Percentiles rank a stretch among this genome's conserved stretches.
Evolutionary conservation across 2,888 invertebrate genomes (phyloP).

Genomic region (Serrognathus titanus): DNA sequence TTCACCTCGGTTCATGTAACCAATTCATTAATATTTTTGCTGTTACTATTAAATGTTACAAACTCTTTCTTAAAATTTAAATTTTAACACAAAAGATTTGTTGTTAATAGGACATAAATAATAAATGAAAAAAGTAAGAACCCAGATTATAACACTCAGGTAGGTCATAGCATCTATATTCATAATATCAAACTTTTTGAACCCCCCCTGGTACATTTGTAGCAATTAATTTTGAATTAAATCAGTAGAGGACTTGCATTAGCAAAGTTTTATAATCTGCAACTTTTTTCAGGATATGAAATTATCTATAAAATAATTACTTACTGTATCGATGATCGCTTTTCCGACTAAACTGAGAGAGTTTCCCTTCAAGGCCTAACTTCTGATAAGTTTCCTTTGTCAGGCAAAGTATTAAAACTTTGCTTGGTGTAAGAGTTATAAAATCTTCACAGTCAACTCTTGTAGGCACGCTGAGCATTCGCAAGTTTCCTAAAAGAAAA

Average conservation of each 20-base stretch:
- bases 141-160: too few species aligned
- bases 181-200: too few species aligned
- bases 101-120: neutral
- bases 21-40: too few species aligned
- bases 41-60: too few species aligned
- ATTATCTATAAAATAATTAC: too few species aligned
- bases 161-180: too few species aligned
- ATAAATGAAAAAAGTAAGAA: too few species aligned
- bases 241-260: too few species aligned
- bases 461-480: conserved; percentile 49
- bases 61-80: neutral
- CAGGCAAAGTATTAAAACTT: conserved; percentile 52
- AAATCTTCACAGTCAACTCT: conserved; percentile 54
- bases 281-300: neutral
- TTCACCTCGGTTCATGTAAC: too few species aligned
- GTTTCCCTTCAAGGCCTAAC: conserved; percentile 55
- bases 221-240: too few species aligned
- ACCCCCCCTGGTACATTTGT: too few species aligned
- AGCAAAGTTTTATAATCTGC: too few species aligned
- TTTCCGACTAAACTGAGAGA: conserved; percentile 46
- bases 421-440: conserved; percentile 51
- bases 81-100: neutral
- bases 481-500: conserved; percentile 47
- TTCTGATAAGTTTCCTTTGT: conserved; percentile 52
- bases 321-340: conserved; percentile 52